A percentile compares a stretch with the other conserved stretches of the same genome.
These are phyloP conservation scores for Artibeus lituratus DNA, from an alignment of 2,797 vertebrate species.

Conservation along the genomic window DNA sequence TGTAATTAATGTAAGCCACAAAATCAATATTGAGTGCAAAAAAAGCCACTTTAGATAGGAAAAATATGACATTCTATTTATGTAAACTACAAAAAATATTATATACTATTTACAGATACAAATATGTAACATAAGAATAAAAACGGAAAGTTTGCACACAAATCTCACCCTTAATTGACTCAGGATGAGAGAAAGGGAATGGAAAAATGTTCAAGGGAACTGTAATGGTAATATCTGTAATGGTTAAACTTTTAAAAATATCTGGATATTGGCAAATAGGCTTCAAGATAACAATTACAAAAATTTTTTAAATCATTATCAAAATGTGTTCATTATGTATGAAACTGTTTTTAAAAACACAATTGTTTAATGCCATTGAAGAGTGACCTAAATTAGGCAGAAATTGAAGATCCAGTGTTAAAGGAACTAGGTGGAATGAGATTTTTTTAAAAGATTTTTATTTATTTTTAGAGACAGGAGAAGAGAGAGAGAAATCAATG, in stretches of 20 bases:
- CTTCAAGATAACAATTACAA: background rate
- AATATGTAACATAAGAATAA: background rate
- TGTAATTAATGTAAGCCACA: background rate
- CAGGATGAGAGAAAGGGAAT: background rate
- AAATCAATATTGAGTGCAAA: background rate
- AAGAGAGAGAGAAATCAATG: too few species aligned
- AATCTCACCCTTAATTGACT: background rate
- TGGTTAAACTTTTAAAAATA: background rate
- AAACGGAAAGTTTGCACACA: background rate
- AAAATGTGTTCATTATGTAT: background rate
- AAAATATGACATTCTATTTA: background rate
- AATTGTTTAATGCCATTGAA: background rate
- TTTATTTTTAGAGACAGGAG: too few species aligned
- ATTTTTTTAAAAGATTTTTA: background rate
- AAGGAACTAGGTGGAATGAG: background rate
- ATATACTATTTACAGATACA: background rate
- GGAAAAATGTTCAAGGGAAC: background rate
- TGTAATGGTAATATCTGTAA: background rate
- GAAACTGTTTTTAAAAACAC: background rate
- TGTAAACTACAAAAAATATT: background rate
- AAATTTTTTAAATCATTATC: background rate
- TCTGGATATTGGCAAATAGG: background rate
- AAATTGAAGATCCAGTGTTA: background rate
- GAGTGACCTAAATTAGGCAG: background rate
- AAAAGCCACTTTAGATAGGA: background rate